Base-by-base conservation (phyloP, 2,888 invertebrate genomes). In the Eupithecia dodoneata region DNA sequence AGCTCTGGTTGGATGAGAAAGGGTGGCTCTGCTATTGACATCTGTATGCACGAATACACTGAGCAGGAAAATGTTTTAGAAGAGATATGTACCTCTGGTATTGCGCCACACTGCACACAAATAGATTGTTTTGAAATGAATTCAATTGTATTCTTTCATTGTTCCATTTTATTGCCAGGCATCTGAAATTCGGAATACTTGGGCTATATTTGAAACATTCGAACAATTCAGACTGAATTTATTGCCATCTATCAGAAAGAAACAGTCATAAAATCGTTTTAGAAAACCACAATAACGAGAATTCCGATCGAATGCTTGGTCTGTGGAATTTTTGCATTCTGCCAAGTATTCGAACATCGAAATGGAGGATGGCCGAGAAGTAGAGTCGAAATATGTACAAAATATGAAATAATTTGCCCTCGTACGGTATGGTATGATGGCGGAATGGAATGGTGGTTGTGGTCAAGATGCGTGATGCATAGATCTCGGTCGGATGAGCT, bases 381-480 rank as follows among this genome's bases (percentile, higher is more conserved):
- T 45, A 9, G 30, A 72, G 67, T 76, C n/a, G 18, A 73, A 70
- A 78, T 76, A 76, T 80, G 66, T n/a, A n/a, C n/a, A n/a, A n/a
- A n/a, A n/a, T n/a, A n/a, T n/a, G n/a, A n/a, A n/a, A n/a, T n/a
- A n/a, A n/a, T n/a, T n/a, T n/a, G n/a, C n/a, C n/a, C n/a, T n/a
- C n/a, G n/a, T n/a, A n/a, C n/a, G 72, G 49, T 59, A 75, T 71
- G 65, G 72, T 55, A 63, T n/a, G 66, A 66, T 76, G 49, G 72
- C n/a, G 78, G 69, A 73, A 77, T 81, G 65, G 66, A 69, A 70
- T 70, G 75, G 75, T 45, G 45, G 73, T 73, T 82, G 82, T 77
- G 84, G 83, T 85, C 84, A 87, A 87, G 87, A 86, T 85, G 86
- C 85, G 87, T 79, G 74, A 75, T 75, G 85, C 80, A 82, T 80